These are phyloP conservation scores for Ptyas mucosa DNA, from an alignment of 2,113 vertebrate genomes.

Conservation along the genomic window DNA sequence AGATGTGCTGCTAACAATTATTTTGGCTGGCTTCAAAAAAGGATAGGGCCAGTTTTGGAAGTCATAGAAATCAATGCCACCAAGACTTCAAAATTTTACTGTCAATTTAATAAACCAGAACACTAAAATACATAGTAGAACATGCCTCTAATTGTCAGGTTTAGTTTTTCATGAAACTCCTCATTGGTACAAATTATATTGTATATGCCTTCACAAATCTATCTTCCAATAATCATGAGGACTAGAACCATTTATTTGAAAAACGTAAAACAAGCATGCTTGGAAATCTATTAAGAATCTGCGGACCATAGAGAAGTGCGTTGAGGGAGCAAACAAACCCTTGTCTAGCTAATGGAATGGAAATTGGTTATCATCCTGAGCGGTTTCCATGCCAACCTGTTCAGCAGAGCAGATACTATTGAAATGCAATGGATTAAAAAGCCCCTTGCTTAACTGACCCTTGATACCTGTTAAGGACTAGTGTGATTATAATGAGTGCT, in stretches of 20 bases:
- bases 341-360: neutral
- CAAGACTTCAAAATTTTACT: neutral
- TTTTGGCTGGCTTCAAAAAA: neutral
- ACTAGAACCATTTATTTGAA: constrained; percentile 9
- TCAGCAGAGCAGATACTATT: constrained; percentile 21
- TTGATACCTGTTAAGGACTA: neutral
- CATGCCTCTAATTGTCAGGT: neutral
- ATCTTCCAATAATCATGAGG: neutral
- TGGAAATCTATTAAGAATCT: constrained; percentile 3
- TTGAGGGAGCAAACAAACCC: constrained; percentile 2
- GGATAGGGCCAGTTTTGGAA: neutral
- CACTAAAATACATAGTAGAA: neutral
- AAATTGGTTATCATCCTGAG: constrained; percentile 15
- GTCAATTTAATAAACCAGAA: neutral
- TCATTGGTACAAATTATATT: neutral
- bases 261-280: neutral
- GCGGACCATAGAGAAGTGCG: neutral
- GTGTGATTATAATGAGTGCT: neutral
- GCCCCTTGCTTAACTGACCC: neutral
- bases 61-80: neutral
- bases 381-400: constrained; percentile 10
- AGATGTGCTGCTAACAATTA: neutral
- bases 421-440: neutral
- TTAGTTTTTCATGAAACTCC: neutral
- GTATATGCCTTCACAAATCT: neutral